phyloP scores from a whole-genome alignment of 2,113 vertebrate species.

The Neodon shergylaensis region DNA sequence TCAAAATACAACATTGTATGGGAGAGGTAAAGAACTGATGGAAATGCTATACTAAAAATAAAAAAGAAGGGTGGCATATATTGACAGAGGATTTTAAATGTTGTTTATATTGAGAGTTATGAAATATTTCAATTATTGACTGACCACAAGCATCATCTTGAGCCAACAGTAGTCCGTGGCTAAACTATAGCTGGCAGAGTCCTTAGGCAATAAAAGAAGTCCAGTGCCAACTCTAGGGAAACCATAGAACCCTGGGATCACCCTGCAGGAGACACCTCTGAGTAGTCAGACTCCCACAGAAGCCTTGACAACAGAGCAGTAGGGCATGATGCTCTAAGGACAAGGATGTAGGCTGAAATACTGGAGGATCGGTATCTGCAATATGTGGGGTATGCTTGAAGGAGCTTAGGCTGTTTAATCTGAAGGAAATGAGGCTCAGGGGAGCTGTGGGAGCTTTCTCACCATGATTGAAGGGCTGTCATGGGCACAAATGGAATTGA shows the following conservation, averaged over 20 bases:
- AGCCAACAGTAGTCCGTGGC: conserved; percentile 5
- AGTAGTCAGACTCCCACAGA: background rate
- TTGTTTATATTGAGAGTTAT: conserved; percentile 46
- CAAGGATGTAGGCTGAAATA: background rate
- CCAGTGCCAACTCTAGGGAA: background rate
- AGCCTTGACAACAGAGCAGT: fast-evolving
- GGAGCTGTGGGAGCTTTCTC: background rate
- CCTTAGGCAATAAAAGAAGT: background rate
- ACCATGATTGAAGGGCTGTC: background rate
- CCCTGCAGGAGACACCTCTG: background rate
- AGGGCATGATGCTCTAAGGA: background rate
- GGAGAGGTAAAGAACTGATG: background rate
- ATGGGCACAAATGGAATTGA: background rate
- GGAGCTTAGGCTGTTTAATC: background rate
- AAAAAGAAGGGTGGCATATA: background rate
- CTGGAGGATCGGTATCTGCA: background rate
- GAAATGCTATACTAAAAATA: background rate
- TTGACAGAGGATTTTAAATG: conserved; percentile 31
- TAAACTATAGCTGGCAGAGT: background rate
- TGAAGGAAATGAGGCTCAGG: background rate
- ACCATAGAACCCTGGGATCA: background rate
- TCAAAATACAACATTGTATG: background rate
- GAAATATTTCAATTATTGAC: conserved; percentile 33
- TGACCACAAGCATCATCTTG: conserved; percentile 24
- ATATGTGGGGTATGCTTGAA: background rate